A percentile compares a stretch with the other conserved stretches of the same genome.
phyloP scores from a whole-genome alignment of 2,888 invertebrate genomes.

The Panorpa germanica region DNA sequence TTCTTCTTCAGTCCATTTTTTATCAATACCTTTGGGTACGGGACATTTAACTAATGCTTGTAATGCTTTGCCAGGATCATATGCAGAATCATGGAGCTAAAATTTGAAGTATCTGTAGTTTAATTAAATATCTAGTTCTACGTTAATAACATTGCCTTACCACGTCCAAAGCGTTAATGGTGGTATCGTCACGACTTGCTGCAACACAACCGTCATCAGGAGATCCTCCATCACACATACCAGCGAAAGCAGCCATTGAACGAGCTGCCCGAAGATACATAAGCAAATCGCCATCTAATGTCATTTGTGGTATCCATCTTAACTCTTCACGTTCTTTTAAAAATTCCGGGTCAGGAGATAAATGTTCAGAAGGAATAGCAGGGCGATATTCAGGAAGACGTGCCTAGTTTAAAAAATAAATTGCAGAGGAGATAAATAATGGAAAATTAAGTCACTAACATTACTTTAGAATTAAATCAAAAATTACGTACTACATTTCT shows the following conservation, averaged over 20 bases:
- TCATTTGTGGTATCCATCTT: constrained; percentile 87
- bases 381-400: constrained; percentile 29
- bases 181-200: constrained; percentile 92
- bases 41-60: constrained; percentile 95
- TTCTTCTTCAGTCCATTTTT: constrained; percentile 97
- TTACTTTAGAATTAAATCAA: too few species aligned
- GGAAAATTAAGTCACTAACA: too few species aligned
- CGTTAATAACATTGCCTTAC: constrained; percentile 26
- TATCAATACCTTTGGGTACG: constrained; percentile 90
- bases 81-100: constrained; percentile 85
- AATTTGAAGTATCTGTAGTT: constrained; percentile 15
- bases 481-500: too few species aligned
- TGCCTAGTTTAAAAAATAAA: too few species aligned
- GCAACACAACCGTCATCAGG: constrained; percentile 95
- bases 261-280: constrained; percentile 95
- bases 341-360: constrained; percentile 26
- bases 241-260: constrained; percentile 96
- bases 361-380: constrained; percentile 28
- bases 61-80: constrained; percentile 90
- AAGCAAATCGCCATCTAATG: constrained; percentile 84
- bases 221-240: constrained; percentile 96
- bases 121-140: background rate
- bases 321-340: constrained; percentile 54
- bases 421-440: too few species aligned
- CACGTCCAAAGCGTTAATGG: constrained; percentile 90